Conservation (phyloP, 2,888 invertebrate genomes). For the Drosophila neutralis region DNA sequence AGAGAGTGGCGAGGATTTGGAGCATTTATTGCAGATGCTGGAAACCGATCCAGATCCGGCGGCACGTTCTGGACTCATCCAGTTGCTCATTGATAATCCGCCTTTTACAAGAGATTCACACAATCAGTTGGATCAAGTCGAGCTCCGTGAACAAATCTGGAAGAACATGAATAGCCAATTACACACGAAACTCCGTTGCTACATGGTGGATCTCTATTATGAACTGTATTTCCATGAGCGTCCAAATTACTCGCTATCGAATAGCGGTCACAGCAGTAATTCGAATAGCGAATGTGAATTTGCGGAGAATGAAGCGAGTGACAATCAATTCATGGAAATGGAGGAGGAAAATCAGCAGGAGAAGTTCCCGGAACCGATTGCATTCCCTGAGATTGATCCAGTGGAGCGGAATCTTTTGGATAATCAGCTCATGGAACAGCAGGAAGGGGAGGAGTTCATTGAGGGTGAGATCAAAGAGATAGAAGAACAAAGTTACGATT, state of each 20-base stretch:
- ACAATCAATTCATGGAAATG: not conserved
- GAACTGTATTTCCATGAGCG: conserved; percentile 93
- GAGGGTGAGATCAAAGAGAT: not conserved
- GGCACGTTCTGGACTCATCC: conserved; percentile 90
- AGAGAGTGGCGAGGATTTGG: conserved; percentile 92
- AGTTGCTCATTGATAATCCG: conserved; percentile 91
- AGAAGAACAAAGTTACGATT: not conserved
- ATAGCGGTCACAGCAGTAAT: conserved; percentile 87
- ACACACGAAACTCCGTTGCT: conserved; percentile 94
- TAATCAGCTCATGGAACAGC: not conserved
- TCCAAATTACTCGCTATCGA: conserved; percentile 91
- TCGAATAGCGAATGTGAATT: conserved; percentile 3
- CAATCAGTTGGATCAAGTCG: conserved; percentile 91
- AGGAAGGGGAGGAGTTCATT: conserved; percentile 52
- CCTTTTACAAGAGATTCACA: conserved; percentile 91
- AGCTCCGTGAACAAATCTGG: conserved; percentile 94
- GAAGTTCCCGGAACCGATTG: not conserved
- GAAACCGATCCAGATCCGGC: conserved; percentile 95
- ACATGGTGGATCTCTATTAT: conserved; percentile 96
- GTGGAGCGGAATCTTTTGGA: not conserved
- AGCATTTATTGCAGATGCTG: conserved; percentile 92
- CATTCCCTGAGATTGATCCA: not conserved
- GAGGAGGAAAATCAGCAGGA: not conserved
- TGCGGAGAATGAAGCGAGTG: not conserved
- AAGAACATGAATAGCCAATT: conserved; percentile 91